A percentile compares a stretch with the other conserved stretches of the same genome.
These are phyloP conservation scores for Hoplodrina ambigua DNA, from an alignment of 2,888 invertebrate genomes.

Conservation along the genomic window DNA sequence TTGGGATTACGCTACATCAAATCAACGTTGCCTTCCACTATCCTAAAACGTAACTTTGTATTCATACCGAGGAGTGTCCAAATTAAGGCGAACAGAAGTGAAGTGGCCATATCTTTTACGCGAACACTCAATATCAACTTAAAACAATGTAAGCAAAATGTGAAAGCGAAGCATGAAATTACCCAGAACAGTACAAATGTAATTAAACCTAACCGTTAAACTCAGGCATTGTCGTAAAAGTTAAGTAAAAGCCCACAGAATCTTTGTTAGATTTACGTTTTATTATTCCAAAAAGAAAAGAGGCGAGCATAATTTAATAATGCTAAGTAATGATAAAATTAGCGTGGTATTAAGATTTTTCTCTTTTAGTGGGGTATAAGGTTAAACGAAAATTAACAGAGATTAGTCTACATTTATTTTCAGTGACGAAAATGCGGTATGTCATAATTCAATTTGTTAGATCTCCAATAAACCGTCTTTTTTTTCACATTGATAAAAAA, in stretches of 20 bases:
- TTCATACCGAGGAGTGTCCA: slow-evolving; percentile 73
- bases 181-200: slow-evolving; percentile 81
- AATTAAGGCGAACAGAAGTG: slow-evolving; percentile 76
- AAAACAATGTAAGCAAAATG: slow-evolving; percentile 85
- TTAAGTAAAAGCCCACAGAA: slow-evolving; percentile 79
- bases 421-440: background rate
- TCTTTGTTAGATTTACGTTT: slow-evolving; percentile 82
- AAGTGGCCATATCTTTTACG: slow-evolving; percentile 81
- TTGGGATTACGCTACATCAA: slow-evolving; percentile 47
- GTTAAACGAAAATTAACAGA: slow-evolving; percentile 31
- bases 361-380: slow-evolving; percentile 23
- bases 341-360: slow-evolving; percentile 62
- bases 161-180: slow-evolving; percentile 79
- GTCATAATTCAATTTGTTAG: background rate
- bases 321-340: slow-evolving; percentile 69
- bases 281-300: slow-evolving; percentile 72
- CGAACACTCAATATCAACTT: slow-evolving; percentile 81
- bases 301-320: slow-evolving; percentile 73
- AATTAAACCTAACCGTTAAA: slow-evolving; percentile 84
- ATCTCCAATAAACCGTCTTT: background rate
- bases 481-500: background rate
- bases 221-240: slow-evolving; percentile 81
- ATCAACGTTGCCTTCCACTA: slow-evolving; percentile 38
- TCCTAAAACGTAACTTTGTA: slow-evolving; percentile 71
- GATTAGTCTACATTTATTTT: slow-evolving; percentile 19